Percentiles rank a stretch among this genome's conserved stretches.
Evolutionary conservation across 2,113 vertebrate species (phyloP).

Genomic region (Dipodomys stephensi): DNA sequence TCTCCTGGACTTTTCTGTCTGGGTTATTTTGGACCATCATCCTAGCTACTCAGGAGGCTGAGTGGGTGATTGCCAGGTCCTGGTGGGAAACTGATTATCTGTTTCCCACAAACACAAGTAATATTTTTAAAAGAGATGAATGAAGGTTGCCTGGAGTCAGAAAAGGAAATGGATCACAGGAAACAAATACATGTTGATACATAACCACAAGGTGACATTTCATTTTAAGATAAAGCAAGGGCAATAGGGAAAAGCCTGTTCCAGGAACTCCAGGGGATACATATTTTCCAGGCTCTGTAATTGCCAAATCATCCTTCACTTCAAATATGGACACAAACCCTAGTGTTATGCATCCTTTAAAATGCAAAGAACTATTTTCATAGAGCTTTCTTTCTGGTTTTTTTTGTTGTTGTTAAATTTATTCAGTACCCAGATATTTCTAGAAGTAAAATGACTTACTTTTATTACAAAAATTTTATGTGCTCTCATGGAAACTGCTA

Average conservation of each 20-base stretch:
- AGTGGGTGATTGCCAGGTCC: too few relatives aligned
- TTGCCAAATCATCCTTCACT: neutral
- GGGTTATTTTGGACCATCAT: too few relatives aligned
- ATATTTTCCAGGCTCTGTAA: neutral
- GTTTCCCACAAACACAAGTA: neutral
- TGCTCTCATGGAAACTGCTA: neutral
- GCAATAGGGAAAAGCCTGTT: neutral
- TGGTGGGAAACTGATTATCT: too few relatives aligned
- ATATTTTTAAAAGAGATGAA: slow-evolving; percentile 16
- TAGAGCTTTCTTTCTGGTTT: neutral
- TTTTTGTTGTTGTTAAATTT: neutral
- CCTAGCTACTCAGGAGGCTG: too few relatives aligned
- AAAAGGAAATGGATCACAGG: neutral
- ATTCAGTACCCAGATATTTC: slow-evolving; percentile 13
- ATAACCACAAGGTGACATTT: neutral
- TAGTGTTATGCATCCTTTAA: neutral
- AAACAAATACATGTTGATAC: neutral
- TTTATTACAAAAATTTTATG: slow-evolving; percentile 10
- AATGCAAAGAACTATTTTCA: neutral
- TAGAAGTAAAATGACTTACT: slow-evolving; percentile 20
- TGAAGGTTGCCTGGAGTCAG: neutral
- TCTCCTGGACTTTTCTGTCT: too few relatives aligned
- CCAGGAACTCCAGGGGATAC: neutral
- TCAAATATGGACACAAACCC: neutral
- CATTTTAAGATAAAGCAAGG: neutral